A percentile compares a stretch with the other conserved stretches of the same genome.
Conservation (phyloP, 2,113 vertebrate genomes). For the Pan paniscus region DNA sequence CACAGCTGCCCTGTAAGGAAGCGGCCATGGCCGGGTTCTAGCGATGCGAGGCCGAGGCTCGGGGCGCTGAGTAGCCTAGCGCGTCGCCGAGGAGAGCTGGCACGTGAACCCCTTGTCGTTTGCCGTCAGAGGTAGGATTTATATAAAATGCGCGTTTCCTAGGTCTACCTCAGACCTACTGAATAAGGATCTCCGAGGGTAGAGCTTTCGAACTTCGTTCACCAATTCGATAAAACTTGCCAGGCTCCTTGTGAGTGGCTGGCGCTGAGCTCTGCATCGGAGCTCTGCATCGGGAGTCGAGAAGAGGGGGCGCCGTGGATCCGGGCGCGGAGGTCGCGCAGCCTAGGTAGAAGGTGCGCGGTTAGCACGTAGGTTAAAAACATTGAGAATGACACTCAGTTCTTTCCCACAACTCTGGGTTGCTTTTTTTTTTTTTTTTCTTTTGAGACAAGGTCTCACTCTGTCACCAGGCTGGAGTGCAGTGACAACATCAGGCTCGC, state of each 20-base stretch:
- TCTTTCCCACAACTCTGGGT: not conserved
- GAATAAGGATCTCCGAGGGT: not conserved
- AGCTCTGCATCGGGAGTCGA: not conserved
- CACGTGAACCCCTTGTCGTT: not conserved
- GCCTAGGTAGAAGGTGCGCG: not conserved
- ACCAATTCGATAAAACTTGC: not conserved
- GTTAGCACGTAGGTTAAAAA: not conserved
- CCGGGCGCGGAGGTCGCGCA: too few species aligned
- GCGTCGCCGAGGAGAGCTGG: not conserved
- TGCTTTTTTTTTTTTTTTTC: not conserved
- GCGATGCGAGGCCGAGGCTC: not conserved
- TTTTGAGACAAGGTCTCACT: not conserved
- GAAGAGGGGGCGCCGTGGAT: not conserved
- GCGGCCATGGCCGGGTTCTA: rapidly evolving
- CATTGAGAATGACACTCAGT: not conserved
- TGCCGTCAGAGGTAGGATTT: not conserved
- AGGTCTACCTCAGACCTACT: not conserved
- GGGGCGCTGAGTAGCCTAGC: too few species aligned
- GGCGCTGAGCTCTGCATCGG: not conserved
- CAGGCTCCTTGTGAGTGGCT: not conserved
- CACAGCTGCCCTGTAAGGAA: not conserved
- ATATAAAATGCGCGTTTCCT: not conserved
- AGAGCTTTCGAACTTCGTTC: not conserved
- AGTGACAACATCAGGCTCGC: not conserved
- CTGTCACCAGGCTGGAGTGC: not conserved